These are phyloP conservation scores for Ectropis crepuscularia DNA, from an alignment of 2,888 invertebrate genomes.

Conservation along the genomic window DNA sequence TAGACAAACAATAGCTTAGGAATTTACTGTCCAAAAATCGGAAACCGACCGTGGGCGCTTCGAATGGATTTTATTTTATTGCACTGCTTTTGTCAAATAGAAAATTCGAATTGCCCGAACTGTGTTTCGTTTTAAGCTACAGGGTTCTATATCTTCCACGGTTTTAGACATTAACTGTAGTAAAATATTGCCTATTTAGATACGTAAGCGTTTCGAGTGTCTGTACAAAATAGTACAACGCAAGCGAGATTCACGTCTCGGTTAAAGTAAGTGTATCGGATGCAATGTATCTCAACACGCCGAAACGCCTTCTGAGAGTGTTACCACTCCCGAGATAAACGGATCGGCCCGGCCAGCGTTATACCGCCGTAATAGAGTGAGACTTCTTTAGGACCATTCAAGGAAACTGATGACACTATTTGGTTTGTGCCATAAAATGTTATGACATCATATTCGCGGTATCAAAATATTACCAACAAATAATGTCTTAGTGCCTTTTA, in stretches of 20 bases:
- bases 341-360: conserved; percentile 73
- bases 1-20: conserved; percentile 52
- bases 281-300: conserved; percentile 69
- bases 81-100: conserved; percentile 8
- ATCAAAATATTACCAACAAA: conserved; percentile 74
- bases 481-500: conserved; percentile 55
- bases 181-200: conserved; percentile 24
- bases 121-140: conserved; percentile 12
- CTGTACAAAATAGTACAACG: conserved; percentile 27
- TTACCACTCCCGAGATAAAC: conserved; percentile 73
- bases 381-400: conserved; percentile 73
- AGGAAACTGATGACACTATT: conserved; percentile 77
- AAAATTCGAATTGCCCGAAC: conserved; percentile 5
- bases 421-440: conserved; percentile 78
- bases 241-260: conserved; percentile 24
- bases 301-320: conserved; percentile 59
- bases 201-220: conserved; percentile 10
- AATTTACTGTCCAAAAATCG: conserved; percentile 45
- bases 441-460: conserved; percentile 73
- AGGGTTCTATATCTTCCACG: conserved; percentile 7
- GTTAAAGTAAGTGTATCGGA: conserved; percentile 61
- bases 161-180: conserved; percentile 15
- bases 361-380: conserved; percentile 74
- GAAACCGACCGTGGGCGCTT: conserved; percentile 37
- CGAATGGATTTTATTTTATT: conserved; percentile 33